phyloP scores from a whole-genome alignment of 2,113 vertebrate genomes.

The Gambusia holbrooki region DNA sequence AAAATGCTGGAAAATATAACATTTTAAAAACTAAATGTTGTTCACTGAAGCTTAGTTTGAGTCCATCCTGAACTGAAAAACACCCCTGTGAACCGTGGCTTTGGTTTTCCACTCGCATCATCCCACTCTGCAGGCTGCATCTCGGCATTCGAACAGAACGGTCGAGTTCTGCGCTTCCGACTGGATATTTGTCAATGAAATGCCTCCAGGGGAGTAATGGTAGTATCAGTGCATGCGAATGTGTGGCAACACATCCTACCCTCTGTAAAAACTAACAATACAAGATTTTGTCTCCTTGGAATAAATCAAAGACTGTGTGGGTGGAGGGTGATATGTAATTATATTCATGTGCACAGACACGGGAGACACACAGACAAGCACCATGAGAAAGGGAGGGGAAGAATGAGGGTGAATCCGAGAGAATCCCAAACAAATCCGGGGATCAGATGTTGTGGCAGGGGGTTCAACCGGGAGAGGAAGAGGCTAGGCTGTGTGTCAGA shows the following conservation, averaged over 20 bases:
- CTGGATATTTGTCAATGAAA: slow-evolving; percentile 36
- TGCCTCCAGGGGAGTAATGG: slow-evolving; percentile 14
- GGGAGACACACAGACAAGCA: slow-evolving; percentile 32
- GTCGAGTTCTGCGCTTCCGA: slow-evolving; percentile 5
- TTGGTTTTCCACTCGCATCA: background rate
- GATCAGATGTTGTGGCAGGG: slow-evolving; percentile 54
- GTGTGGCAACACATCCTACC: slow-evolving; percentile 36
- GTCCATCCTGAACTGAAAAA: background rate
- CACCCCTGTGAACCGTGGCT: background rate
- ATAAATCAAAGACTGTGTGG: slow-evolving; percentile 60
- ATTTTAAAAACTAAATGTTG: background rate
- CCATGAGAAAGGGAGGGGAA: slow-evolving; percentile 38
- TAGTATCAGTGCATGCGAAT: slow-evolving; percentile 32
- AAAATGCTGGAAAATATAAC: no score
- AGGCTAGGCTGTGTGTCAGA: background rate
- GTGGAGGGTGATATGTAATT: slow-evolving; percentile 66
- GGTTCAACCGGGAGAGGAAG: background rate
- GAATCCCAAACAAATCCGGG: slow-evolving; percentile 71
- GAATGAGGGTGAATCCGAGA: slow-evolving; percentile 55
- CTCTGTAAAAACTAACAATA: slow-evolving; percentile 50
- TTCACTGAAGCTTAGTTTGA: background rate
- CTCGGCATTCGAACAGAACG: background rate
- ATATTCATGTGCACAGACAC: slow-evolving; percentile 55
- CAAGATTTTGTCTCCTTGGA: slow-evolving; percentile 51
- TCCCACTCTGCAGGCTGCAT: background rate